Evolutionary conservation across 1,140 invertebrate species (phyloP).

Genomic region (Drosophila auraria): DNA sequence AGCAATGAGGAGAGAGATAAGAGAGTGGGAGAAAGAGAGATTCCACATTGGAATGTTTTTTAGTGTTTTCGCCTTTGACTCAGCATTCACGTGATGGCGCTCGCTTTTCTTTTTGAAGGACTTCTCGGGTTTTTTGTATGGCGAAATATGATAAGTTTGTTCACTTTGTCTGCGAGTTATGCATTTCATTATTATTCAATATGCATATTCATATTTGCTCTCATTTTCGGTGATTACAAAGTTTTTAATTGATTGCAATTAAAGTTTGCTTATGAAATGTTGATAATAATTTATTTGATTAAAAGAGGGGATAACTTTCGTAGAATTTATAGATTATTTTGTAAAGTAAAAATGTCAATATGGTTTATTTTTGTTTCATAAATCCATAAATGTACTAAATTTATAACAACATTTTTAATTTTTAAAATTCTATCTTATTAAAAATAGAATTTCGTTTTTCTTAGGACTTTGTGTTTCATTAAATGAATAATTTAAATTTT

Average conservation of each 20-base stretch:
- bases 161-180: slow-evolving; percentile 21
- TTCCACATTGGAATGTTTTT: slow-evolving; percentile 54
- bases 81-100: slow-evolving; percentile 67
- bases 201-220: slow-evolving; percentile 7
- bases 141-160: slow-evolving; percentile 57
- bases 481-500: too few species aligned
- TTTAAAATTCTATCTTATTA: too few species aligned
- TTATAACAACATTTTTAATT: too few species aligned
- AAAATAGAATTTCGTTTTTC: too few species aligned
- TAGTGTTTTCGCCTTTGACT: slow-evolving; percentile 51
- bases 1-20: not conserved
- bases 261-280: not conserved
- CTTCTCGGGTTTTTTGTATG: slow-evolving; percentile 31
- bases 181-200: slow-evolving; percentile 27
- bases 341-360: too few species aligned
- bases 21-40: not conserved
- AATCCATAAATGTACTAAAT: too few species aligned
- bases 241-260: slow-evolving; percentile 10
- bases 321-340: too few species aligned
- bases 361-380: too few species aligned
- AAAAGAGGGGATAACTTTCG: too few species aligned
- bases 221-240: not conserved
- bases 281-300: not conserved
- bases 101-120: slow-evolving; percentile 58
- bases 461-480: too few species aligned